Conservation (phyloP, 2,797 vertebrate species). For the Balearica regulorum region DNA sequence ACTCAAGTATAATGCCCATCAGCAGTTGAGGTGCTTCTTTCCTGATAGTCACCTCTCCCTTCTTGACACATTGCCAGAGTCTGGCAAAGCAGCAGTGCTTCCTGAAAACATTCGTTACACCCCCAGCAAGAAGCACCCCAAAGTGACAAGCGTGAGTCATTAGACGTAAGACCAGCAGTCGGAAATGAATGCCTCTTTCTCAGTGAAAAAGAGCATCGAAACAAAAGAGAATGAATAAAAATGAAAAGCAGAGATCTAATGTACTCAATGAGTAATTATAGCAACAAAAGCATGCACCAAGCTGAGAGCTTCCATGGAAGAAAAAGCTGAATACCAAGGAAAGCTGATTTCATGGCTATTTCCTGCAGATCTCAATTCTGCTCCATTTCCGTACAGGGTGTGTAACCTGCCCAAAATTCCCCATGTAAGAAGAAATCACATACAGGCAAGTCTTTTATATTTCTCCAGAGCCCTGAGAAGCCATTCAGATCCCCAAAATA, state of each 20-base stretch:
- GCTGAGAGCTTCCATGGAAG: neutral
- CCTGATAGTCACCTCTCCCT: neutral
- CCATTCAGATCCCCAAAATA: neutral
- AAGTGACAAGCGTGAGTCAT: neutral
- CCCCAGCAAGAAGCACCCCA: neutral
- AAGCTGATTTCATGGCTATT: neutral
- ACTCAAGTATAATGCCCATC: neutral
- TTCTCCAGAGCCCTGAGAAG: neutral
- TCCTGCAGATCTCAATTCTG: neutral
- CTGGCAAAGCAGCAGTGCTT: neutral
- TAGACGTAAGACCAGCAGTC: neutral
- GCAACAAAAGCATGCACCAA: accelerated
- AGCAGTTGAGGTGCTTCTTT: neutral
- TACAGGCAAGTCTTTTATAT: neutral
- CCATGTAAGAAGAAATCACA: accelerated
- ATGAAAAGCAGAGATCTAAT: neutral
- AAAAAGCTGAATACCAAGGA: neutral
- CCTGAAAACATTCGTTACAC: neutral
- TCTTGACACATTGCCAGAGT: accelerated
- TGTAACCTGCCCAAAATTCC: neutral
- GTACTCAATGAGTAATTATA: neutral
- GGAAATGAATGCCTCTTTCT: neutral
- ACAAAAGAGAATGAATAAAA: neutral
- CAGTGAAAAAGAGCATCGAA: neutral
- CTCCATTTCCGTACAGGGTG: neutral